Conservation (phyloP, 2,888 invertebrate species). For the Euspilapteryx auroguttella region DNA sequence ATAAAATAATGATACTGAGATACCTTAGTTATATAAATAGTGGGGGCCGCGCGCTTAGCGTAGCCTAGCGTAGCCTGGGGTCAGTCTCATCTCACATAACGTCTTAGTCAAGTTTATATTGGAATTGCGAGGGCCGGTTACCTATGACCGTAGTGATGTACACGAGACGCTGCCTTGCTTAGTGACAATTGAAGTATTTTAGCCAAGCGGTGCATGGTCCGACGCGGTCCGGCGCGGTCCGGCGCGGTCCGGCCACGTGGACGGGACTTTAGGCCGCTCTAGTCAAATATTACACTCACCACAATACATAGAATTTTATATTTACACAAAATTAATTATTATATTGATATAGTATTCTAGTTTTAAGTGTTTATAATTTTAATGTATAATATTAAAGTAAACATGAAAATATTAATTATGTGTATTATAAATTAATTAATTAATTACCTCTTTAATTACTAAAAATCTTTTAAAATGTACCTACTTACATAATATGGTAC, state of each 20-base stretch:
- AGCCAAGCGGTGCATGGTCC: too few relatives aligned
- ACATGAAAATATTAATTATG: constrained; percentile 16
- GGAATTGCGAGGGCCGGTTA: too few relatives aligned
- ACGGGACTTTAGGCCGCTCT: too few relatives aligned
- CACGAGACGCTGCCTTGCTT: too few relatives aligned
- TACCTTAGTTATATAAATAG: constrained; percentile 34
- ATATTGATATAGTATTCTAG: constrained; percentile 62
- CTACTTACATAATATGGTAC: constrained; percentile 15
- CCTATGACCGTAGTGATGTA: too few relatives aligned
- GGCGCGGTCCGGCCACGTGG: too few relatives aligned
- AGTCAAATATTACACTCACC: constrained; percentile 59
- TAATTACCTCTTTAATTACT: constrained; percentile 9
- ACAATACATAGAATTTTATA: constrained; percentile 61
- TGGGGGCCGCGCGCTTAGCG: constrained; percentile 2
- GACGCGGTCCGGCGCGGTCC: too few relatives aligned
- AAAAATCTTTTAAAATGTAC: background rate
- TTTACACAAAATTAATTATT: constrained; percentile 62
- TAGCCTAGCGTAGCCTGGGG: too few relatives aligned
- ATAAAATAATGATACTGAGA: constrained; percentile 47
- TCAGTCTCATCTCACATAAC: too few relatives aligned
- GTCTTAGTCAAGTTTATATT: too few relatives aligned
- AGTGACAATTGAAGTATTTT: too few relatives aligned
- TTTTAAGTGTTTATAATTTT: constrained; percentile 56
- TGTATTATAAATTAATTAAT: constrained; percentile 19
- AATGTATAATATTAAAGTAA: constrained; percentile 19